Conservation (phyloP, 2,113 vertebrate genomes). For the Platichthys flesus region DNA sequence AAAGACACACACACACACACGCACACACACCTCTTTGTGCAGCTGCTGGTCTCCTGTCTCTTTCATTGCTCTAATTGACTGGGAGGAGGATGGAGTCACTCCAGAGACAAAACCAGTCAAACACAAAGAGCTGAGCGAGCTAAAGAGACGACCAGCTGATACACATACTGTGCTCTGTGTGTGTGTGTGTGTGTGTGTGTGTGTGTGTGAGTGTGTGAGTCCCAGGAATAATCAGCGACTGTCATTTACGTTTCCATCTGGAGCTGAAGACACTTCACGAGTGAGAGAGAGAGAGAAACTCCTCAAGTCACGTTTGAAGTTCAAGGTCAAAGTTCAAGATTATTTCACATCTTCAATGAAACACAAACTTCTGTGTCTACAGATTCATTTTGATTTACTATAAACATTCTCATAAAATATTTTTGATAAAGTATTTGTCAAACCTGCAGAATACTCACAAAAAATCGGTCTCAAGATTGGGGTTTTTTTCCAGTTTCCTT, state of each 20-base stretch:
- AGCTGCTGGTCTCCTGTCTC: conserved; percentile 34
- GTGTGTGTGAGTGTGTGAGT: background rate
- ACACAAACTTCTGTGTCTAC: background rate
- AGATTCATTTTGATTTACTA: background rate
- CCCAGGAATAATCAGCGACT: conserved; percentile 8
- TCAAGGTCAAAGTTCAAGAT: no score
- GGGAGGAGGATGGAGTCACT: conserved; percentile 29
- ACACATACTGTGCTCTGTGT: background rate
- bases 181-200: background rate
- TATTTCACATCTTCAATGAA: no score
- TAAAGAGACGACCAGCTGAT: conserved; percentile 11
- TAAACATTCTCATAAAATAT: no score
- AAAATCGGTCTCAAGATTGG: no score
- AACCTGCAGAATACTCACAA: no score
- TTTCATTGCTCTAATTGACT: conserved; percentile 33
- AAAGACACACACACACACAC: background rate
- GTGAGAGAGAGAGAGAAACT: no score
- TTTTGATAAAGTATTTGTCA: no score
- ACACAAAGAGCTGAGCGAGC: conserved; percentile 31
- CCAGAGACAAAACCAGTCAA: conserved; percentile 36
- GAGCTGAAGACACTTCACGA: no score
- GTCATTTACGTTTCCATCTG: background rate
- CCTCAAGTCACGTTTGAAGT: no score
- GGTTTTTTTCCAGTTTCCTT: no score
- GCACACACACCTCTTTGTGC: conserved; percentile 1